A percentile compares a stretch with the other conserved stretches of the same genome.
Conservation (phyloP, 2,113 vertebrate genomes). For the Camelus dromedarius region DNA sequence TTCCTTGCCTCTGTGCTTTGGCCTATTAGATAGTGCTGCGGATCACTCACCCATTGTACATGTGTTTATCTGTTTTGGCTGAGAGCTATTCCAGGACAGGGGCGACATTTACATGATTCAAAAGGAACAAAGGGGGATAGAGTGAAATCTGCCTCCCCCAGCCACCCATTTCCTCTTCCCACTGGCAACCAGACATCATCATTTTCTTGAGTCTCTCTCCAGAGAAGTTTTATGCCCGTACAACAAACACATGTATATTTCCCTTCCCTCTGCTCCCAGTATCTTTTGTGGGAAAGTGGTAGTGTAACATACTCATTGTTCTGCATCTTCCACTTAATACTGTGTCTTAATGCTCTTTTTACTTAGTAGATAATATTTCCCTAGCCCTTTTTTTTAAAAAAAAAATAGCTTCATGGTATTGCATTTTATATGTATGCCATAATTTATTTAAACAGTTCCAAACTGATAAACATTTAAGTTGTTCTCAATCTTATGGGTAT, state of each 20-base stretch:
- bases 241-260: neutral
- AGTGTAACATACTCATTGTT: neutral
- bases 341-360: neutral
- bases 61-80: neutral
- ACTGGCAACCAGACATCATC: neutral
- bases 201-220: neutral
- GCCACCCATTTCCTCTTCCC: neutral
- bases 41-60: neutral
- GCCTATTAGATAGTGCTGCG: neutral
- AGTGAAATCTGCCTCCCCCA: neutral
- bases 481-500: neutral
- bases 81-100: neutral
- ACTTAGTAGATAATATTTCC: neutral
- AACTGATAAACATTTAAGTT: slow-evolving; percentile 33
- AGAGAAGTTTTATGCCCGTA: neutral
- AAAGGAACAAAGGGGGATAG: neutral
- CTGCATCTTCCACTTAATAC: neutral
- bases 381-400: neutral
- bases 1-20: neutral
- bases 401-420: neutral
- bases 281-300: neutral
- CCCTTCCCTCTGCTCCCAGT: fast-evolving
- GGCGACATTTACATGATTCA: neutral
- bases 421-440: neutral
- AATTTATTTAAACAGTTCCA: slow-evolving; percentile 1